These are phyloP conservation scores for Theretra japonica DNA, from an alignment of 2,888 invertebrate genomes.

Conservation along the genomic window DNA sequence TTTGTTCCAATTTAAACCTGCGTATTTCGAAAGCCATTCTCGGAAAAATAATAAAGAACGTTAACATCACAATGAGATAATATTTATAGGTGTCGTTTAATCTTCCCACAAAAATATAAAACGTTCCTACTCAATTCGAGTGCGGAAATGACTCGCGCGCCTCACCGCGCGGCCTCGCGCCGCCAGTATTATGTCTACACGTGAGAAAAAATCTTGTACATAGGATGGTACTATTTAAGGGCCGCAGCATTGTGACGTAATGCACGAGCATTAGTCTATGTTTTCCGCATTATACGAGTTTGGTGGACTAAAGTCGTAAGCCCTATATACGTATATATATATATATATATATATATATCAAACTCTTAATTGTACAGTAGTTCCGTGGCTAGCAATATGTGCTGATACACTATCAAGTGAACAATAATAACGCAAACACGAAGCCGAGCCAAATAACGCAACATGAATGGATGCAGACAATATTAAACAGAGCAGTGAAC, in stretches of 20 bases:
- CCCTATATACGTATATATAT: too few relatives aligned
- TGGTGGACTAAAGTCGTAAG: too few relatives aligned
- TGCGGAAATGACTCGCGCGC: slow-evolving; percentile 6
- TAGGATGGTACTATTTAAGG: background rate
- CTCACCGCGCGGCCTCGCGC: background rate
- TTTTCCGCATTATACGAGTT: too few relatives aligned
- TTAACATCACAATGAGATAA: background rate
- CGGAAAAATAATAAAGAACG: background rate
- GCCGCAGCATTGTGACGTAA: background rate
- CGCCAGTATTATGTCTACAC: background rate
- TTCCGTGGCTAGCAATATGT: too few relatives aligned
- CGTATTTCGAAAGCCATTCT: background rate
- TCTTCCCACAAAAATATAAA: slow-evolving; percentile 2
- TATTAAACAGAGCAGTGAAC: background rate
- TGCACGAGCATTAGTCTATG: background rate
- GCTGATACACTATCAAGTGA: background rate
- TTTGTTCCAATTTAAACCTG: background rate
- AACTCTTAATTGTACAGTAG: too few relatives aligned
- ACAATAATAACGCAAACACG: background rate
- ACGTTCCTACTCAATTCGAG: background rate
- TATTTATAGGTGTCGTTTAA: slow-evolving; percentile 8
- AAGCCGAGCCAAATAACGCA: background rate
- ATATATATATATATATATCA: too few relatives aligned
- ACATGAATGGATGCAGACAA: background rate
- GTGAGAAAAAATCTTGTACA: background rate